Percentiles rank a stretch among this genome's conserved stretches.
phyloP scores from a whole-genome alignment of 1,140 invertebrate species.

The Alviniconcha marisindica region DNA sequence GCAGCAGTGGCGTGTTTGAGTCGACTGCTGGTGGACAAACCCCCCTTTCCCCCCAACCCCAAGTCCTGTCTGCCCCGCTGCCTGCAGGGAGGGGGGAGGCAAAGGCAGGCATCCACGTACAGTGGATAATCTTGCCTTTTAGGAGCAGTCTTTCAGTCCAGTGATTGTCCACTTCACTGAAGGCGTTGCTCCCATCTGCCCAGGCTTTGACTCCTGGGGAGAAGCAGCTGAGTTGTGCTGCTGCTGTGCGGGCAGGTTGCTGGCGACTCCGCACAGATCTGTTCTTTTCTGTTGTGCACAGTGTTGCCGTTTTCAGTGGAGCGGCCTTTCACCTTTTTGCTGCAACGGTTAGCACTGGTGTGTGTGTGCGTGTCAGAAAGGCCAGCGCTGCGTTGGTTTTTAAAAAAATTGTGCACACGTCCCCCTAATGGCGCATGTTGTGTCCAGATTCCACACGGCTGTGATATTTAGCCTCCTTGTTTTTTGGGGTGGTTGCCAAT shows the following conservation, averaged over 20 bases:
- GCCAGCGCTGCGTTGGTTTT: no score
- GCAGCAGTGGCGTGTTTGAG: background rate
- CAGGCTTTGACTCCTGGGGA: slow-evolving; percentile 9
- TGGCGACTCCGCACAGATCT: background rate
- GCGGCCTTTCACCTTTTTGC: no score
- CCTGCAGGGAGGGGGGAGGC: background rate
- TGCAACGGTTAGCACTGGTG: no score
- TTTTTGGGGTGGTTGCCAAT: background rate
- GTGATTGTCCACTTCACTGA: no score
- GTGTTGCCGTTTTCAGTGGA: no score
- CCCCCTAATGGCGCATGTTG: background rate
- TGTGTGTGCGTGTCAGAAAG: no score
- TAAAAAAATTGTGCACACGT: background rate
- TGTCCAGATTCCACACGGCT: background rate
- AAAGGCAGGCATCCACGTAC: no score
- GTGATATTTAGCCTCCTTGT: background rate
- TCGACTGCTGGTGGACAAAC: background rate
- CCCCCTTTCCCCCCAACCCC: background rate
- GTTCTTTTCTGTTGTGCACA: background rate
- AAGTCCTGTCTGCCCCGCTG: background rate
- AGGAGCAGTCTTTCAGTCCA: no score
- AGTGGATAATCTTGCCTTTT: background rate
- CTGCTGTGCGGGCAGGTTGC: background rate
- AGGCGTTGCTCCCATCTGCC: background rate
- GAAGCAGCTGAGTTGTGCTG: background rate